A percentile compares a stretch with the other conserved stretches of the same genome.
phyloP scores from a whole-genome alignment of 2,113 vertebrate genomes.

The Deroptyus accipitrinus region DNA sequence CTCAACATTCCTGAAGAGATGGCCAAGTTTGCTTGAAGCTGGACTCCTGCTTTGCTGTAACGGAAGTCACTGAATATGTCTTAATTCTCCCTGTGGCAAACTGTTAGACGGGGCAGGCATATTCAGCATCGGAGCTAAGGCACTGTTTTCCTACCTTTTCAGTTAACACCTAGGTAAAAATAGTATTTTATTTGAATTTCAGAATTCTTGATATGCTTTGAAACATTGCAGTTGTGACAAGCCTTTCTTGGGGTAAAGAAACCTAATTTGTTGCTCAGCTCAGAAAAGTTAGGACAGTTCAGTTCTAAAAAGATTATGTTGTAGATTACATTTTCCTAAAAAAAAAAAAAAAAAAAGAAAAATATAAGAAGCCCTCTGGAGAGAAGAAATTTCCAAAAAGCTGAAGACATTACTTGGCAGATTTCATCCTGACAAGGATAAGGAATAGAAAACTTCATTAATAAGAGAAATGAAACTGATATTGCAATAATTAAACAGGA shows the following conservation, averaged over 20 bases:
- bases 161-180: not conserved
- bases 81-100: not conserved
- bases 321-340: not conserved
- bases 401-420: not conserved
- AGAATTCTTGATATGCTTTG: not conserved
- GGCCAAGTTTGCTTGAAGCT: not conserved
- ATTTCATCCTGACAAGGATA: not conserved
- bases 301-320: not conserved
- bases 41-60: not conserved
- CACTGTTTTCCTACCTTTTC: not conserved
- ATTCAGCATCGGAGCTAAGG: not conserved
- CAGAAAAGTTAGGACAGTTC: not conserved
- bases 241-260: not conserved
- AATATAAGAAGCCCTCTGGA: not conserved
- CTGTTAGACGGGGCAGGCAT: not conserved
- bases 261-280: not conserved
- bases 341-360: too few relatives aligned
- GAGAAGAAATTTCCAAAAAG: not conserved
- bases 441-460: not conserved
- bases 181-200: not conserved
- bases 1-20: not conserved
- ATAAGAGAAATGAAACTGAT: not conserved
- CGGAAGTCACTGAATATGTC: not conserved
- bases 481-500: not conserved
- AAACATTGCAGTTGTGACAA: not conserved